phyloP scores from a whole-genome alignment of 2,113 vertebrate genomes.

The Urocolius indicus region DNA sequence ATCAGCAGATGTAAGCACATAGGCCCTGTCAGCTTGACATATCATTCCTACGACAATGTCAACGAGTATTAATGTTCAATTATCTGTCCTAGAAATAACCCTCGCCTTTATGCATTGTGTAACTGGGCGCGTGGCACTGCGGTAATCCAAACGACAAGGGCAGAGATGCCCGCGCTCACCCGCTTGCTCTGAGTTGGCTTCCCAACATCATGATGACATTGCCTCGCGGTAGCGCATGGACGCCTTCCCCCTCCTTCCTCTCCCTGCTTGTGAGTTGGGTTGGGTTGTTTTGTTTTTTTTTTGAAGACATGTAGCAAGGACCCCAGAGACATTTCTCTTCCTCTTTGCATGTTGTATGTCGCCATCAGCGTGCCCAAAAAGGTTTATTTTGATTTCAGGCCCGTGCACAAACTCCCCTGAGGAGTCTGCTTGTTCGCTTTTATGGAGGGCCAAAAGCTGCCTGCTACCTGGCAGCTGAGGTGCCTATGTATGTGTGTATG shows the following conservation, averaged over 20 bases:
- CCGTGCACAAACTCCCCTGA: background rate
- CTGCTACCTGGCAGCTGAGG: background rate
- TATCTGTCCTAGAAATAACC: constrained; percentile 87
- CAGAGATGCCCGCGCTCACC: constrained; percentile 71
- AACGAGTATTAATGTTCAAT: constrained; percentile 88
- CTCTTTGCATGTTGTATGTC: background rate
- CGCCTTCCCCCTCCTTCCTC: constrained; percentile 23
- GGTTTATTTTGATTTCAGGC: background rate
- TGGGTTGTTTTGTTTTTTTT: background rate
- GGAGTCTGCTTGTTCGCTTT: background rate
- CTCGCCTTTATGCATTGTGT: constrained; percentile 71
- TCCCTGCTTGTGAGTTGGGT: background rate
- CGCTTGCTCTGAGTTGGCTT: constrained; percentile 54
- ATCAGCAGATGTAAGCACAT: constrained; percentile 82
- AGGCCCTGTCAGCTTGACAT: constrained; percentile 85
- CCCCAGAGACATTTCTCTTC: background rate
- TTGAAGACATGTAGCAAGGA: constrained; percentile 2
- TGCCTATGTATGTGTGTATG: no score
- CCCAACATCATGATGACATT: constrained; percentile 64
- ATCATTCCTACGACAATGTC: constrained; percentile 83
- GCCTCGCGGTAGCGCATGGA: constrained; percentile 29
- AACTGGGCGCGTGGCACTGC: constrained; percentile 50
- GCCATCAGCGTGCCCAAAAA: background rate
- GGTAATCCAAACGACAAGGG: constrained; percentile 76
- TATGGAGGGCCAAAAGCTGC: background rate